phyloP scores from a whole-genome alignment of 2,888 invertebrate species.

The Bellardia bayeri region DNA sequence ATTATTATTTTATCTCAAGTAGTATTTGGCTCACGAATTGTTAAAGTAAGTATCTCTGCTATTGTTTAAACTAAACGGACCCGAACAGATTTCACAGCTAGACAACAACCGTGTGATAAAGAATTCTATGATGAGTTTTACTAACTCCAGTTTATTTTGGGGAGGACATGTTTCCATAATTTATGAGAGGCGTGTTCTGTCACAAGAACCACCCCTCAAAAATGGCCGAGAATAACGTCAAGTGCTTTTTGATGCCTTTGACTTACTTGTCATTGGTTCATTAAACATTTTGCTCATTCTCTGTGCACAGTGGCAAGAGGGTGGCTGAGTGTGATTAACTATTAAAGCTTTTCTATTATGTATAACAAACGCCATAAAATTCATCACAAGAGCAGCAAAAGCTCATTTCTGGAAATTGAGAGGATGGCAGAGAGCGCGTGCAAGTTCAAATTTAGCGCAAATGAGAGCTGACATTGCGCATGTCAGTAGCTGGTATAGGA shows the following conservation, averaged over 20 bases:
- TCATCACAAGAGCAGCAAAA: conserved; percentile 37
- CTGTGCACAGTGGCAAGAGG: background rate
- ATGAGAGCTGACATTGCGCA: conserved; percentile 38
- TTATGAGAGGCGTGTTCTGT: conserved; percentile 80
- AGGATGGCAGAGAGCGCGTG: background rate
- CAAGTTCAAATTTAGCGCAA: background rate
- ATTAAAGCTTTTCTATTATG: conserved; percentile 41
- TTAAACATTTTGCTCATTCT: conserved; percentile 8
- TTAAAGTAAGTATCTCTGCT: conserved; percentile 67
- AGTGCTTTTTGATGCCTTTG: conserved; percentile 30
- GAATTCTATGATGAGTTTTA: conserved; percentile 84
- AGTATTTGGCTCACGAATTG: conserved; percentile 69
- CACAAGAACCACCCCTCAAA: conserved; percentile 77
- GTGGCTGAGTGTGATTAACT: conserved; percentile 67
- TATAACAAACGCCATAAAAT: conserved; percentile 33
- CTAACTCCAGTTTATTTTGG: conserved; percentile 80
- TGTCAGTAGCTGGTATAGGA: background rate
- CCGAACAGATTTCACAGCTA: conserved; percentile 84
- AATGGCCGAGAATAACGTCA: conserved; percentile 75
- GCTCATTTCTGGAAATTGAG: conserved; percentile 27
- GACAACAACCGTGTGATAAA: conserved; percentile 84
- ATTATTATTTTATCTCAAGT: conserved; percentile 70
- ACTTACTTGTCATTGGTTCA: conserved; percentile 61
- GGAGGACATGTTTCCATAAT: conserved; percentile 82
- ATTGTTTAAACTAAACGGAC: conserved; percentile 81